phyloP scores from a whole-genome alignment of 2,888 invertebrate genomes.

The Cistogaster globosa region DNA sequence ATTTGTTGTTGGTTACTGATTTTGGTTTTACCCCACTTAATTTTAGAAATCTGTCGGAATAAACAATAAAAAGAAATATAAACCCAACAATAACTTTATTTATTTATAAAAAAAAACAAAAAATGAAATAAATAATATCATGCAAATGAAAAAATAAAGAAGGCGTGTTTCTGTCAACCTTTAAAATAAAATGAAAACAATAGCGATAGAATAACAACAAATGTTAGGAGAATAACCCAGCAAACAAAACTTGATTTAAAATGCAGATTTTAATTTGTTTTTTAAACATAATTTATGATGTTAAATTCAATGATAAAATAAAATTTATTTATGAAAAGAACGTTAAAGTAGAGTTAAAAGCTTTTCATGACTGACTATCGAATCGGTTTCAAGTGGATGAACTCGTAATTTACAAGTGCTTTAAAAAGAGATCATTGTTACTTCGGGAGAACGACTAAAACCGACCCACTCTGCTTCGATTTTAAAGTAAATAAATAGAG shows the following conservation, averaged over 20 bases:
- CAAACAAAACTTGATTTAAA: not conserved
- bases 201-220: not conserved
- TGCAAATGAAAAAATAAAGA: conserved; percentile 47
- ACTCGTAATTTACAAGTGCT: too few species aligned
- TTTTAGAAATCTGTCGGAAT: conserved; percentile 57
- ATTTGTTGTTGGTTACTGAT: conserved; percentile 19
- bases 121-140: conserved; percentile 2
- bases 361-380: too few species aligned
- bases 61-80: conserved; percentile 29
- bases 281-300: too few species aligned
- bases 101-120: not conserved
- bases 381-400: too few species aligned
- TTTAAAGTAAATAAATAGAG: too few species aligned
- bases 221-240: conserved; percentile 28
- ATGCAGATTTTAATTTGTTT: too few species aligned
- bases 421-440: too few species aligned
- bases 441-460: too few species aligned
- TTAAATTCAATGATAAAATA: too few species aligned
- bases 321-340: too few species aligned
- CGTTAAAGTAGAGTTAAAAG: too few species aligned
- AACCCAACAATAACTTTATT: conserved; percentile 24
- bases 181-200: conserved; percentile 26
- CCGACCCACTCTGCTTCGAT: too few species aligned
- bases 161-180: conserved; percentile 25
- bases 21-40: conserved; percentile 57